phyloP scores from a whole-genome alignment of 2,113 vertebrate genomes.

The Falcunculus frontatus region DNA sequence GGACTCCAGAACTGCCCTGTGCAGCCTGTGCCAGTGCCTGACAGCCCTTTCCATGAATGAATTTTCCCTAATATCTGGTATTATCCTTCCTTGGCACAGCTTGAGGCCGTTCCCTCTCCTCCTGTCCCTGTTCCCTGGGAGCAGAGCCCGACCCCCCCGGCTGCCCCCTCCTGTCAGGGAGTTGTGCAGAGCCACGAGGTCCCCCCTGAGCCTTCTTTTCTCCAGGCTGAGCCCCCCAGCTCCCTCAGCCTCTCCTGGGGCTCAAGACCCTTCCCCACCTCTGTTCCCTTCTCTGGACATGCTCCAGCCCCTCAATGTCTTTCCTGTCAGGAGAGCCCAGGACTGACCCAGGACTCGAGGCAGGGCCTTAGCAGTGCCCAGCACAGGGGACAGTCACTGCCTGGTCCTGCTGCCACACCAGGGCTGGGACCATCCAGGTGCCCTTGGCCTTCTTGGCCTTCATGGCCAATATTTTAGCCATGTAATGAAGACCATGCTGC shows the following conservation, averaged over 20 bases:
- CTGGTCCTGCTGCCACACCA: background rate
- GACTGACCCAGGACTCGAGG: background rate
- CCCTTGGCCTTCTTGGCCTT: background rate
- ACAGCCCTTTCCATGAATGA: background rate
- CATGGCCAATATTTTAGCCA: background rate
- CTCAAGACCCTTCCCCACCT: background rate
- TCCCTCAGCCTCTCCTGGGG: background rate
- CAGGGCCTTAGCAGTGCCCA: background rate
- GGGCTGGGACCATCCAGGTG: background rate
- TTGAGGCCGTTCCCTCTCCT: rapidly evolving
- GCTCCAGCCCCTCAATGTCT: rapidly evolving
- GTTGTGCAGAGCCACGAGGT: background rate
- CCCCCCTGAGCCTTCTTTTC: background rate
- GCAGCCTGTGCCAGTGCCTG: background rate
- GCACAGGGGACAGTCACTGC: background rate
- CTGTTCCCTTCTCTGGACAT: background rate
- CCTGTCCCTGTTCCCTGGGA: background rate
- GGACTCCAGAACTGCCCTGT: background rate
- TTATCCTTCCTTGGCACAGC: background rate
- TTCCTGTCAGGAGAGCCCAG: background rate
- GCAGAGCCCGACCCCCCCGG: rapidly evolving
- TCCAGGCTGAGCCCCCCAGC: background rate
- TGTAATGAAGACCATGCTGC: background rate
- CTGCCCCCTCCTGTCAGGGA: background rate
- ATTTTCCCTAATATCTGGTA: rapidly evolving